Evolutionary conservation across 2,113 vertebrate species (phyloP).

Genomic region (Gallinago undulata): DNA sequence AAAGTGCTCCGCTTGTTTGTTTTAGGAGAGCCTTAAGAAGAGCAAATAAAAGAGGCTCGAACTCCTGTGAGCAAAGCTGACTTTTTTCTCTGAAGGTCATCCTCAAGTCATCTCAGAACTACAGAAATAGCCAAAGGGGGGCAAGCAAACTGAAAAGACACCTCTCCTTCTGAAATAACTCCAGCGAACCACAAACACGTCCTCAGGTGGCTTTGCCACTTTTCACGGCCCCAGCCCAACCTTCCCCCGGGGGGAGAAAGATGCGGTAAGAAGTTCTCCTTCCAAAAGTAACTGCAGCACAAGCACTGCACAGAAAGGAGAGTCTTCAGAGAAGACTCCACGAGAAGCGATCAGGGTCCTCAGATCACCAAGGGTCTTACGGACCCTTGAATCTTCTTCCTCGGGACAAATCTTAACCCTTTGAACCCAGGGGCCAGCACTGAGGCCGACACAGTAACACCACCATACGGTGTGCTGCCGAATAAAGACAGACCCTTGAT

Average conservation of each 20-base stretch:
- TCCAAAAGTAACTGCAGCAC: not conserved
- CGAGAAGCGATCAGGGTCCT: fast-evolving
- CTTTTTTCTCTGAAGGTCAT: not conserved
- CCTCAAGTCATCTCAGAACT: not conserved
- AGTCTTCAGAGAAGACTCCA: not conserved
- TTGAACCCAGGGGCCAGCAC: not conserved
- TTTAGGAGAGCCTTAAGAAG: slow-evolving; percentile 11
- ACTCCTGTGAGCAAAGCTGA: not conserved
- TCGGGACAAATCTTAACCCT: not conserved
- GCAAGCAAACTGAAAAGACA: not conserved
- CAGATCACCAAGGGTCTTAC: not conserved
- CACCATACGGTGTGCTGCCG: fast-evolving
- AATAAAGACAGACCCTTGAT: not conserved
- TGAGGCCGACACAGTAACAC: not conserved
- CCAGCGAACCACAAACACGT: not conserved
- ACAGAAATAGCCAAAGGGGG: not conserved
- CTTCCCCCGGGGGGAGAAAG: not conserved
- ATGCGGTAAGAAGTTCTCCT: not conserved
- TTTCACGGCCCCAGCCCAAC: not conserved
- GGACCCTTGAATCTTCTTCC: not conserved
- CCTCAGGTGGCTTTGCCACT: not conserved
- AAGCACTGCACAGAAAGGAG: not conserved
- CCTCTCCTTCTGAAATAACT: not conserved
- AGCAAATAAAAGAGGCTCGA: not conserved
- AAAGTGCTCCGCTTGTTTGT: not conserved